Evolutionary conservation across 2,888 invertebrate species (phyloP), one percentile per base, ranked within the genome.

Genomic region (Acanthococcus lagerstroemiae): DNA sequence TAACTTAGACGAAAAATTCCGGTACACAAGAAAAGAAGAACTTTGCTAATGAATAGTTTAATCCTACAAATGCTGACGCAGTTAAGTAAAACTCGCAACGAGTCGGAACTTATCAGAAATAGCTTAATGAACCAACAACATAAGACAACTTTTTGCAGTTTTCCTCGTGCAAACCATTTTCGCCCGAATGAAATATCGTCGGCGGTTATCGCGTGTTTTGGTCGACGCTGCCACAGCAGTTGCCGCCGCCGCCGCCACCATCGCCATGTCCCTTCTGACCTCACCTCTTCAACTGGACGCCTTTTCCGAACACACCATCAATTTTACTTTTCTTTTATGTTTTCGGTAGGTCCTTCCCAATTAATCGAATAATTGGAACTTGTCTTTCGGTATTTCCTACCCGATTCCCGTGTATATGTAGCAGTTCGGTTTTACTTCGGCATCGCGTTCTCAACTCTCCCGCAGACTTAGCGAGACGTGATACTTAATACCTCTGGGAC

Each of bases 291-390:
- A n/a, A n/a, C n/a, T n/a, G n/a, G n/a, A n/a, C n/a, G n/a, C n/a
- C n/a, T n/a, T n/a, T n/a, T n/a, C n/a, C 37, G 37, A 37, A 37
- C 37, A 37, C 37, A 37, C 37, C 37, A 37, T 37, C 37, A 37
- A 37, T 52, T 52, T 52, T 52, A 21, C 22, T 52, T 52, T 52
- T 52, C 22, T 52, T 21, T 52, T 22, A 52, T 52, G 52, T 52
- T 52, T 52, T 48, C 45, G 24, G 26, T 15, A 45, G 54, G 50
- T 52, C 52, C 52, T 63, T 61, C 50, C 52, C 63, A 63, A 63
- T 63, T 63, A 63, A 63, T 63, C 63, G 63, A 63, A 63, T 63
- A 63, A 63, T 63, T 63, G 63, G 63, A 63, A 63, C 63, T 54
- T 63, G 63, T 63, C 63, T 63, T 63, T 48, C 24, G 63, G 37